Percentiles rank a stretch among this genome's conserved stretches.
Evolutionary conservation across 2,888 invertebrate genomes (phyloP).

Genomic region (Urechis unicinctus): DNA sequence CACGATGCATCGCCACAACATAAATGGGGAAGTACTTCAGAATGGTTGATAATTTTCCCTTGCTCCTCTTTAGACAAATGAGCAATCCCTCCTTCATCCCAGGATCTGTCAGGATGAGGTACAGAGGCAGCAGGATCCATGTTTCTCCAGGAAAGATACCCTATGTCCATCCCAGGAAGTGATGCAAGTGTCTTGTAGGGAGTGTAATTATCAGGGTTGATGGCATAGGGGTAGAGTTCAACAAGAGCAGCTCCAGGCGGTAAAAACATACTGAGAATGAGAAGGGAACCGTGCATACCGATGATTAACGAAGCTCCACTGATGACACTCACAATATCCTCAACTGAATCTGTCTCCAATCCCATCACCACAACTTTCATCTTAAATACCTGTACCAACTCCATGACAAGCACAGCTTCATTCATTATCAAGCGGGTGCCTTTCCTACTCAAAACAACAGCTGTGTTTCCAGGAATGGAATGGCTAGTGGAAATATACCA

Average conservation of each 20-base stretch:
- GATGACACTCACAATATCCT: slow-evolving; percentile 34
- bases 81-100: slow-evolving; percentile 48
- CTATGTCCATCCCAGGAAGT: slow-evolving; percentile 39
- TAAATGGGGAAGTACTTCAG: slow-evolving; percentile 47
- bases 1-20: slow-evolving; percentile 54
- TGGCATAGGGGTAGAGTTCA: slow-evolving; percentile 55
- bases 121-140: slow-evolving; percentile 32
- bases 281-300: slow-evolving; percentile 53
- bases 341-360: slow-evolving; percentile 32
- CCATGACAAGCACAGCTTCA: slow-evolving; percentile 45
- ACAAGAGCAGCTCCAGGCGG: slow-evolving; percentile 45
- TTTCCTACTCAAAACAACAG: slow-evolving; percentile 42
- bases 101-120: slow-evolving; percentile 45
- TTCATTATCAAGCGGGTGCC: slow-evolving; percentile 52
- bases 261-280: slow-evolving; percentile 51
- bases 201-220: slow-evolving; percentile 51
- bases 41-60: slow-evolving; percentile 32
- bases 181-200: slow-evolving; percentile 50
- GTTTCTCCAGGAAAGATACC: slow-evolving; percentile 52
- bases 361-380: slow-evolving; percentile 34
- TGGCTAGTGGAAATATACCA: not conserved
- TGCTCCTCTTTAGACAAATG: slow-evolving; percentile 44
- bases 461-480: slow-evolving; percentile 2
- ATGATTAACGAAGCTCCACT: slow-evolving; percentile 37
- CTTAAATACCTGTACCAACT: slow-evolving; percentile 26